A percentile compares a stretch with the other conserved stretches of the same genome.
Evolutionary conservation across 1,140 invertebrate species (phyloP).

Genomic region (Lepidurus packardi): DNA sequence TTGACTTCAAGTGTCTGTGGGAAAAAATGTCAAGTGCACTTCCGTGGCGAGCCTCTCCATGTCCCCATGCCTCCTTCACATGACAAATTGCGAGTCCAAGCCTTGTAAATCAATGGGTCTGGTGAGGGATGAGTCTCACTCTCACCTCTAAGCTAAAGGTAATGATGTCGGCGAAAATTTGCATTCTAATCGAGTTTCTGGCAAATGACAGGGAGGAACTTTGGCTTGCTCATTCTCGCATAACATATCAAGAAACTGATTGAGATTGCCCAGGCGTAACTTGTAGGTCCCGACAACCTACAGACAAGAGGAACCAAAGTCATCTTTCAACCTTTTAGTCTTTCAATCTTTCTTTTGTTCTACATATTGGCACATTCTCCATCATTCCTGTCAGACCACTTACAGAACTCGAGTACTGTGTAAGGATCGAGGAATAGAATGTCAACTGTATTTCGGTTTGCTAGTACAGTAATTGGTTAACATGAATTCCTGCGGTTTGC

Average conservation of each 20-base stretch:
- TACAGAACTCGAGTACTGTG: neutral
- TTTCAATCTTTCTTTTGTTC: neutral
- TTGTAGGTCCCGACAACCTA: neutral
- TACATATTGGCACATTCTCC: neutral
- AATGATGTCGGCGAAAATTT: neutral
- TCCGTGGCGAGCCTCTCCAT: neutral
- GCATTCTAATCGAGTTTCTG: conserved; percentile 5
- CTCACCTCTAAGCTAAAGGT: neutral
- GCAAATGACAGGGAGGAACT: neutral
- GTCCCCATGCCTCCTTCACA: neutral
- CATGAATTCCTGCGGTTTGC: too few species aligned
- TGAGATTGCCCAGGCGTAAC: neutral
- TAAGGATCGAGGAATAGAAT: too few species aligned
- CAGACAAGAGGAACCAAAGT: neutral
- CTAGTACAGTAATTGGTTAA: too few species aligned
- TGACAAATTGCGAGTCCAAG: neutral
- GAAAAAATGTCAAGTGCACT: neutral
- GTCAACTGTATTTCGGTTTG: too few species aligned
- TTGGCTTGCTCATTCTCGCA: neutral
- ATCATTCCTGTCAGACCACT: neutral
- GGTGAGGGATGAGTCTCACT: neutral
- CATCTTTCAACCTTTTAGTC: neutral
- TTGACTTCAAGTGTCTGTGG: neutral
- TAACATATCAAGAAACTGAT: neutral
- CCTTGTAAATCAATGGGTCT: neutral